Evolutionary conservation across 2,113 vertebrate genomes (phyloP), one percentile per base, ranked within the genome.

Genomic region (Hippocampus abdominalis): DNA sequence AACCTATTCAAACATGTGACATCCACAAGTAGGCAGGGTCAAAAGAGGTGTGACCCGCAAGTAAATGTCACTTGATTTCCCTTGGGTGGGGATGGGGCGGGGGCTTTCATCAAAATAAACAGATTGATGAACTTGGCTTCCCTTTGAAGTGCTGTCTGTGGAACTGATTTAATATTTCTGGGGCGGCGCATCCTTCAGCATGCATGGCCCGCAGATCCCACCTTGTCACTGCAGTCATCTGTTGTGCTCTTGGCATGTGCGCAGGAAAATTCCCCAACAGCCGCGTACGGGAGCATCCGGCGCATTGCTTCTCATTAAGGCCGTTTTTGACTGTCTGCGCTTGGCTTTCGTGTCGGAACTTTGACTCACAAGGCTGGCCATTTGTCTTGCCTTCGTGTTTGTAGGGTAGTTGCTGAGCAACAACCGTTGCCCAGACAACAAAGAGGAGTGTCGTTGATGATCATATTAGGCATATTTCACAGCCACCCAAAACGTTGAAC

Each of bases 331-430:
- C 72, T 73, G 68, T 39, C 72, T 40, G 51, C 67, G 39, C 75
- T 86, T 82, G 77, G 75, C 82, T 82, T 78, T 83, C 53, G 64
- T 40, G 4, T 59, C 73, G 81, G 70, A 88, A 68, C 77, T 86
- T 81, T 88, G 84, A 86, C 89, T 88, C 86, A 86, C 69, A 63
- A 81, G 60, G 66, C 77, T 72, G 76, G 78, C 77, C 70, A 69
- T 71, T 69, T 60, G 74, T 70, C 72, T 86, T 36, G 68, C 68
- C 78, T 82, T 74, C 40, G 10, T 88, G 83, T 90, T 90, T 88
- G 83, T 74, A 53, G 23, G 21, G 7, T 46, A 8, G 76, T 90
- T 85, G 68, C 89, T 66, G 53, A 78, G 84, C 42, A 18, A 86
- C 83, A 59, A 61, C 70, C 16, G 78, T 77, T 77, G 77, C 77